Base-by-base conservation (phyloP, 1,140 invertebrate species). In the Drosophila melanica region DNA sequence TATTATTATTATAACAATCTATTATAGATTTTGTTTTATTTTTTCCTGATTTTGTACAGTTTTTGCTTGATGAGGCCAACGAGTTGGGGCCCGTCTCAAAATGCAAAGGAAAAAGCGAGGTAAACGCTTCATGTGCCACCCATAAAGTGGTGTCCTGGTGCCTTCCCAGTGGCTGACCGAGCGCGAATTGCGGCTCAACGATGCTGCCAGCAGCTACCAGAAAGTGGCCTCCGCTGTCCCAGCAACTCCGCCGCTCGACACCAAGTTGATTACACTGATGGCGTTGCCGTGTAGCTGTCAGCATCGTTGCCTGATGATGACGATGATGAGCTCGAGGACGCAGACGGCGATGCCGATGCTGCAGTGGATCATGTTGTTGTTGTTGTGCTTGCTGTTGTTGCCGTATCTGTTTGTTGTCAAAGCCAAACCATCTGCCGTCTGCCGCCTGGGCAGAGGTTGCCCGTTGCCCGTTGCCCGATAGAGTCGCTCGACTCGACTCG, bases 211-310 rank as follows among this genome's bases (percentile, higher is more conserved):
- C 48, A 20, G 55, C 55, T 44, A 45, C 39, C 55, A 58, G 41
- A 10, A 20, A 45, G 55, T 58, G 55, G 41, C 55, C 45, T 75
- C 37, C 55, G 65, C 48, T 65, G 54, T 37, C 37, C 37, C 55
- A 59, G 51, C 60, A 48, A 53, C 74, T 60, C 66, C 54, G 51
- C 47, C 64, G 74, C 79, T 77, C 79, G 84, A 89, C 76, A 89
- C 79, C 60, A 77, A 89, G 84, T 87, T 87, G 84, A 87, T 87
- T 87, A 87, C 84, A 74, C 84, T 87, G 84, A 87, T 87, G 84
- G 84, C 84, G 84, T 87, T 87, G 84, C 84, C 79, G 84, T 87
- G 84, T 87, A 79, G 84, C 84, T 87, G 84, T 87, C 84, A 87
- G 79, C 84, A 84, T 71, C 64, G 84, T 85, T 89, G 84, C 85